Base-by-base conservation (phyloP, 1,140 invertebrate genomes). In the Heliconius eleuchia region DNA sequence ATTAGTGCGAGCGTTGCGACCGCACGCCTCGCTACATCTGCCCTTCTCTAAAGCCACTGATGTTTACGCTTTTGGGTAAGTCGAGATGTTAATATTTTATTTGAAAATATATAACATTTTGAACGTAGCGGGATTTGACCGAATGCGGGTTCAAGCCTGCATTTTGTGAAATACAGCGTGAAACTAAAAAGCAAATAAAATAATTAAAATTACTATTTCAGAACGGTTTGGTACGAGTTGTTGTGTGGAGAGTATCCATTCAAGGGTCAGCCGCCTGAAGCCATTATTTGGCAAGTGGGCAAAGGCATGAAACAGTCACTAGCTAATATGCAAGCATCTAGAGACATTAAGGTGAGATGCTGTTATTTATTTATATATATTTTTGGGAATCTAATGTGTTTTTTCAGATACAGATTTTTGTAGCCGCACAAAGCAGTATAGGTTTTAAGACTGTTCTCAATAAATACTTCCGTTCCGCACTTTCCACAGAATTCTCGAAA, bases 151-250 rank as follows among this genome's bases (percentile, higher is more conserved):
- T 37, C 34, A 37, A 37, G 6, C 16, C 16, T 52, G 6, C 50
- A 5, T 18, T 7, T 2, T 52, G 50, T 5, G 18, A 2, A 0
- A 52, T 19, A 52, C 50, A 19, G 50, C 50, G 5, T 52, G 50
- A 52, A 52, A 1, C 18, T 19, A 52, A 52, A 52, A 19, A 52
- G 18, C 16, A 52, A 52, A 52, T 46, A 13, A 46, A 30, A 19
- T 52, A 19, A 52, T 52, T 52, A 52, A 6, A 52, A 18, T 52
- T 18, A 52, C 50, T 50, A 27, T 83, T 83, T 0, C 81, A 99
- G 98, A 39, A 99, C 99, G 50, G 98, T 99, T 30, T 99, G 99
- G 99, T 99, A 99, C 95, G 99, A 99, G 94, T 95, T 99, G 73
- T 95, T 99, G 71, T 99, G 98, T 90, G 98, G 98, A 2, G 98